Evolutionary conservation across 2,113 vertebrate genomes (phyloP).

Genomic region (Zosterops japonicus): DNA sequence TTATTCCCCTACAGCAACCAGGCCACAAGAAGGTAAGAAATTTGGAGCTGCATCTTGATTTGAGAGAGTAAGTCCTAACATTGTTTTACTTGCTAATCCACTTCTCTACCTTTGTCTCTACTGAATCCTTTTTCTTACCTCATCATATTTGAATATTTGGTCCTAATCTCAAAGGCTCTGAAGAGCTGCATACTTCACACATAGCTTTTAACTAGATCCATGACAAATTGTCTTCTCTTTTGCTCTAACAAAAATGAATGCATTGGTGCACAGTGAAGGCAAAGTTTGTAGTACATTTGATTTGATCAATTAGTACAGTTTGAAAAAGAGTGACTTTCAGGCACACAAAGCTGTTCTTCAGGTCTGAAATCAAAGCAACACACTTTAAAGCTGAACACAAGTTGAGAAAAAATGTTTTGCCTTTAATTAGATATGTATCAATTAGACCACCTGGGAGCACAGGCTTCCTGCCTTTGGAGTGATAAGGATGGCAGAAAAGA

Average conservation of each 20-base stretch:
- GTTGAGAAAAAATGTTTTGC: not conserved
- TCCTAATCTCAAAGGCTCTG: not conserved
- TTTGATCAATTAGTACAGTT: not conserved
- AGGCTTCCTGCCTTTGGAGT: not conserved
- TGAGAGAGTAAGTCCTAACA: not conserved
- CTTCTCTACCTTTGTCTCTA: not conserved
- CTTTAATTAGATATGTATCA: constrained; percentile 41
- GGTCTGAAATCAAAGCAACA: constrained; percentile 22
- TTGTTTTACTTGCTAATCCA: not conserved
- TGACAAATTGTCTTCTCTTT: not conserved
- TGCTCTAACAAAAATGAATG: not conserved
- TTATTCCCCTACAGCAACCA: not conserved
- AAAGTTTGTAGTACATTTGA: not conserved
- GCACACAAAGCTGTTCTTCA: not conserved
- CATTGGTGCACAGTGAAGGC: not conserved
- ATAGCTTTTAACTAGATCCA: not conserved
- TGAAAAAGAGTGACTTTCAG: not conserved
- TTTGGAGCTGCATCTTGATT: not conserved
- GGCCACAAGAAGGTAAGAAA: not conserved
- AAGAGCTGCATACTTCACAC: not conserved
- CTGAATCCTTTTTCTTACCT: not conserved
- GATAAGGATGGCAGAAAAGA: constrained; percentile 7
- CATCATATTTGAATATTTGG: not conserved
- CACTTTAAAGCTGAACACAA: constrained; percentile 10
- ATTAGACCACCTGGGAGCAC: constrained; percentile 18